Evolutionary conservation across 2,888 invertebrate species (phyloP), one percentile per base, ranked within the genome.

Genomic region (Papilio elwesi): DNA sequence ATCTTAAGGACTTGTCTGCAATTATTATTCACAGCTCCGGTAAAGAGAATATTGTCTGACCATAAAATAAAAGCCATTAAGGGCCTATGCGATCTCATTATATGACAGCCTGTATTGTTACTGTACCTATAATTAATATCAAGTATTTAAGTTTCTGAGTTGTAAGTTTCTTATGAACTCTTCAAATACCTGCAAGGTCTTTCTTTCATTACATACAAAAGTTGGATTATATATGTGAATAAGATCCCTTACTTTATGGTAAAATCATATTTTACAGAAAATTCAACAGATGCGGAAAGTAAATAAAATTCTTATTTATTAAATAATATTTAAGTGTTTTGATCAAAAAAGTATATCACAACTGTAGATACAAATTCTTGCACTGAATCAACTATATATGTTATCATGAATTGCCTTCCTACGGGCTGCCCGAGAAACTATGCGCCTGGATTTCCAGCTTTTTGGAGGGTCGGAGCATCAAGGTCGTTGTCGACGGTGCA

Each of bases 21-120:
- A 71, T 84, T 87, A 38, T 81, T 81, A 49, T 85, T 91, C 0
- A 91, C 87, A 65, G 84, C 82, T 10, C 91, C 92, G 38, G 89
- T 90, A 71, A 82, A 87, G 0, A 89, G 75, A 0, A 86, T 74
- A 77, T 88, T 88, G 43, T 87, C 80, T 8, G 90, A 85, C 93
- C 92, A 93, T 53, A 93, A 74, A 6, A 91, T 73, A 72, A 77
- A 82, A 2, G 90, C 89, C 84, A 92, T 89, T 2, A 93, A 76
- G 1, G 93, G 92, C 76, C 87, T 90, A 71, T 89, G 85, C 0
- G 88, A 85, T 53, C 88, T 81, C 88, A 90, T 88, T 13, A 92
- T 84, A 71, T 90, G 87, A 48, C 75, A 82, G 0, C 86, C 84
- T 52, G 86, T 80, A 74, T 89, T 87, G 57, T 80, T 86, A n/a